Conservation (phyloP, 2,113 vertebrate species). For the Forbesichthys papilliferus region DNA sequence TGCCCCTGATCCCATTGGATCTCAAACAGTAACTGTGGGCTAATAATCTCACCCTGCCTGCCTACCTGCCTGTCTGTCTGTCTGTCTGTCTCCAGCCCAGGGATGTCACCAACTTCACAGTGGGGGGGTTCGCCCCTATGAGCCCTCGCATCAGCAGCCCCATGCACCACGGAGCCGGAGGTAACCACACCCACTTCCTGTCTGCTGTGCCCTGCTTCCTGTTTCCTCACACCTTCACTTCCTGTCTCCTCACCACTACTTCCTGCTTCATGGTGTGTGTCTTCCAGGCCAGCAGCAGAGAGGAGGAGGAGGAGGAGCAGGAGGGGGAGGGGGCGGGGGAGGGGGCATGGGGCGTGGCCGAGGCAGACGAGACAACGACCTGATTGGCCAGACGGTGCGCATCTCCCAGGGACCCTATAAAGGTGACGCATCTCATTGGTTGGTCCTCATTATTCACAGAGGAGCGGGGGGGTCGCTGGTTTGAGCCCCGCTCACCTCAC, state of each 20-base stretch:
- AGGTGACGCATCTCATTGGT: slow-evolving; percentile 67
- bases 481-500: no score
- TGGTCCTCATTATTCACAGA: neutral
- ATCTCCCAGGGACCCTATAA: slow-evolving; percentile 97
- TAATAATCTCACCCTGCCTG: neutral
- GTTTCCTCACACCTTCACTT: no score
- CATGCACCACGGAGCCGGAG: slow-evolving; percentile 88
- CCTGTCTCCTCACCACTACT: no score
- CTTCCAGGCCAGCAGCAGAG: slow-evolving; percentile 68
- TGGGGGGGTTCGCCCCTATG: slow-evolving; percentile 91
- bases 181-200: slow-evolving; percentile 50
- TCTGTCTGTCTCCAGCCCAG: slow-evolving; percentile 77
- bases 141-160: slow-evolving; percentile 95
- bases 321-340: slow-evolving; percentile 60
- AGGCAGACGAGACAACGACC: slow-evolving; percentile 89
- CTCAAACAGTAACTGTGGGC: no score
- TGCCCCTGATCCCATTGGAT: no score
- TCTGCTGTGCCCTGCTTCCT: neutral
- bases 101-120: slow-evolving; percentile 90
- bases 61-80: neutral
- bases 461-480: no score
- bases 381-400: slow-evolving; percentile 93
- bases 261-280: neutral
- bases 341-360: slow-evolving; percentile 87
- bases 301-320: slow-evolving; percentile 78